A percentile compares a stretch with the other conserved stretches of the same genome.
These are phyloP conservation scores for Mythimna albipuncta DNA, from an alignment of 2,888 invertebrate genomes.

Conservation along the genomic window DNA sequence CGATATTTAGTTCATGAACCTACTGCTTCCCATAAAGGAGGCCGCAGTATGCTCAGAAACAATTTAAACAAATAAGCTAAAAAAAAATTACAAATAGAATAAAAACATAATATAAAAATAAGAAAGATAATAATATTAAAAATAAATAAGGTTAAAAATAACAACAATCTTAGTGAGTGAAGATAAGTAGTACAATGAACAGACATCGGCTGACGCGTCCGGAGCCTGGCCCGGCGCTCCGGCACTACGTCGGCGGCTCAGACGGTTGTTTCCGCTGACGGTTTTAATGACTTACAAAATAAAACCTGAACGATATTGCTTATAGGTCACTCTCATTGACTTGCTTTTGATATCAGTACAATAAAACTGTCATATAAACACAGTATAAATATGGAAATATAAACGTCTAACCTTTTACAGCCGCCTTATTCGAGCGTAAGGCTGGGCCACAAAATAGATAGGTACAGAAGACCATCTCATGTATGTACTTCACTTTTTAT, in stretches of 20 bases:
- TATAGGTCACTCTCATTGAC: slow-evolving; percentile 34
- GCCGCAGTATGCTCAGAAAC: no score
- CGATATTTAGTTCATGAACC: no score
- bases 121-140: no score
- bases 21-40: no score
- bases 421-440: slow-evolving; percentile 6
- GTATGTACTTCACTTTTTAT: no score
- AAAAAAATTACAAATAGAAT: no score
- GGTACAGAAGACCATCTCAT: no score
- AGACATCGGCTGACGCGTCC: slow-evolving; percentile 45
- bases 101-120: no score
- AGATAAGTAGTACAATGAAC: slow-evolving; percentile 57
- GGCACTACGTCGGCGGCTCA: slow-evolving; percentile 23
- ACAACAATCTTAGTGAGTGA: slow-evolving; percentile 5
- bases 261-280: slow-evolving; percentile 62
- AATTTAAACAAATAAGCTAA: no score
- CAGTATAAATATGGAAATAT: no score
- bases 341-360: slow-evolving; percentile 25
- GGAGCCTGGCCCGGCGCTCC: slow-evolving; percentile 50
- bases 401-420: slow-evolving; percentile 7
- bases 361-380: slow-evolving; percentile 30
- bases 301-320: slow-evolving; percentile 46
- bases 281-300: slow-evolving; percentile 60
- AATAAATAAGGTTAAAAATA: no score
- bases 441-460: no score